A percentile compares a stretch with the other conserved stretches of the same genome.
These are phyloP conservation scores for Halcyon chelicuti DNA, from an alignment of 2,797 vertebrate species.

Conservation along the genomic window DNA sequence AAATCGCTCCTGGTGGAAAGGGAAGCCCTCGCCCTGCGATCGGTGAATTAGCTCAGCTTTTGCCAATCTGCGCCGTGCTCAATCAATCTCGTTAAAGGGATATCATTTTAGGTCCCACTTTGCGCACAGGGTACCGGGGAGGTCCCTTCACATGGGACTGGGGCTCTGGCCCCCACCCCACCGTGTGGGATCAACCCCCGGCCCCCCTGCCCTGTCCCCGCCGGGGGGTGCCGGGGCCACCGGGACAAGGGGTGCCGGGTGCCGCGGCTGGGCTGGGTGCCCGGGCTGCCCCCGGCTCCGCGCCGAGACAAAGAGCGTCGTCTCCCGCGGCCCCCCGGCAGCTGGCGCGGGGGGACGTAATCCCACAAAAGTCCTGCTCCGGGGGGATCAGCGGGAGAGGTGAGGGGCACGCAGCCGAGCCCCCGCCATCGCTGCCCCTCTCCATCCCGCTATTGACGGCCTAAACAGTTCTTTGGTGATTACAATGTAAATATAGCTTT, in stretches of 20 bases:
- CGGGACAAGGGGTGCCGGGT: not conserved
- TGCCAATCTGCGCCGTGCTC: not conserved
- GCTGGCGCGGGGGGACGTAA: conserved; percentile 70
- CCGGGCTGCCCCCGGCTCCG: not conserved
- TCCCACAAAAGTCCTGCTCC: conserved; percentile 64
- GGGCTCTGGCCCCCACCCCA: not conserved
- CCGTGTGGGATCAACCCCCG: fast-evolving
- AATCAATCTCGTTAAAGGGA: conserved; percentile 11
- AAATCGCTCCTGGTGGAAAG: conserved; percentile 39
- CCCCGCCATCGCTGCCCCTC: conserved; percentile 16
- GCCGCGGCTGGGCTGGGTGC: not conserved
- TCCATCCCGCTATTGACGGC: conserved; percentile 60
- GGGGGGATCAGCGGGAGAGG: conserved; percentile 17
- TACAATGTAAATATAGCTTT: conserved; percentile 81
- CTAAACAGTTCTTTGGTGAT: conserved; percentile 77
- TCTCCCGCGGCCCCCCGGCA: conserved; percentile 32
- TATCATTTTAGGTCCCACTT: not conserved
- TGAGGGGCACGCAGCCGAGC: not conserved
- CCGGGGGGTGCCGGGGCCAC: fast-evolving
- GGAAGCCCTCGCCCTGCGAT: conserved; percentile 35
- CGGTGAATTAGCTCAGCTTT: not conserved
- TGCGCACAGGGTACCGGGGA: fast-evolving
- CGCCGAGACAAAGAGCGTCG: not conserved
- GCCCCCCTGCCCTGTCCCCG: not conserved
- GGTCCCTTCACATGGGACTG: not conserved